Percentiles rank a stretch among this genome's conserved stretches.
Conservation (phyloP, 2,888 invertebrate genomes). For the Trachelus iudaicus region DNA sequence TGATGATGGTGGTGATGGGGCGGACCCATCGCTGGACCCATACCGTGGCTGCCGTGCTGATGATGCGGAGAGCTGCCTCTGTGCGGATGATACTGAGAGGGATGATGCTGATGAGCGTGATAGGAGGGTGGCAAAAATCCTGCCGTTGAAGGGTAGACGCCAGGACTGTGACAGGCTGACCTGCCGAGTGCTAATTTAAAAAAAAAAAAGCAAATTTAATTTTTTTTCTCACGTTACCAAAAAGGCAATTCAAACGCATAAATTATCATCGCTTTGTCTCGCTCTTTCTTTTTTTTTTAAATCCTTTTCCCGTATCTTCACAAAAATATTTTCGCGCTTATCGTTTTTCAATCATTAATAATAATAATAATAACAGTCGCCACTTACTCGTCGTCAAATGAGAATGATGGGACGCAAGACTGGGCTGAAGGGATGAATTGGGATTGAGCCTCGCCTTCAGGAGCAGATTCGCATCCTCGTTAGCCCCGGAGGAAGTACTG, state of each 20-base stretch:
- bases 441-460: constrained; percentile 89
- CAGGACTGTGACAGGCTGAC: constrained; percentile 63
- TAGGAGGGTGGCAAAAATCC: constrained; percentile 62
- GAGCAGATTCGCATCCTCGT: constrained; percentile 65
- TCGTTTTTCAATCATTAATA: not conserved
- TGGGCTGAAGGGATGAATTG: constrained; percentile 65
- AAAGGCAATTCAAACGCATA: not conserved
- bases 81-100: constrained; percentile 59
- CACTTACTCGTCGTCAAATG: constrained; percentile 60
- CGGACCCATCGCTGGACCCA: constrained; percentile 62
- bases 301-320: not conserved
- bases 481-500: constrained; percentile 79
- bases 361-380: not conserved
- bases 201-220: not conserved
- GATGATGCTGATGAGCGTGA: constrained; percentile 59
- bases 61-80: constrained; percentile 60
- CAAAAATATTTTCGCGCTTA: no score
- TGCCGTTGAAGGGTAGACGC: constrained; percentile 57
- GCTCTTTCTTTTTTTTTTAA: not conserved
- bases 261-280: not conserved
- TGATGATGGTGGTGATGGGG: constrained; percentile 58
- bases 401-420: constrained; percentile 61
- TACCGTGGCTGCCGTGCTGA: constrained; percentile 54
- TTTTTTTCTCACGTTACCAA: not conserved
- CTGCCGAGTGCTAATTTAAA: constrained; percentile 52